Conservation (phyloP, 2,113 vertebrate genomes). For the Prolemur simus region DNA sequence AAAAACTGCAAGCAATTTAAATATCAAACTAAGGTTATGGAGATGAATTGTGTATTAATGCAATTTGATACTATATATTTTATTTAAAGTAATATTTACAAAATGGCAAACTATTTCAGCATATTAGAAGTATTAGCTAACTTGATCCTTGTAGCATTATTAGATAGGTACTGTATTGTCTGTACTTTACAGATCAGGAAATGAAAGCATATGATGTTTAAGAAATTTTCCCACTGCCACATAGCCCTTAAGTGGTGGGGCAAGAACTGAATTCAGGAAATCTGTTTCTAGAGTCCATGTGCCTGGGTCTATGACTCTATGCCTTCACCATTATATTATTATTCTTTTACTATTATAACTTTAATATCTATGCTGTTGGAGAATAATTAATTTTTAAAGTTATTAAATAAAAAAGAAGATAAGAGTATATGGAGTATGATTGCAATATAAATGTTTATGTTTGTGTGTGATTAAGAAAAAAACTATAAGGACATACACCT, state of each 20-base stretch:
- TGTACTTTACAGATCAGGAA: background rate
- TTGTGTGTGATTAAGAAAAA: background rate
- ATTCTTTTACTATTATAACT: background rate
- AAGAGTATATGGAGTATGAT: background rate
- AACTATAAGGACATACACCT: background rate
- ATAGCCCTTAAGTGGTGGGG: background rate
- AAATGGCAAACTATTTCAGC: background rate
- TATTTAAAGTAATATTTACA: background rate
- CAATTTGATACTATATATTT: background rate
- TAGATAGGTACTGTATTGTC: background rate
- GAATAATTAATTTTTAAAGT: background rate
- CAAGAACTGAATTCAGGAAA: background rate
- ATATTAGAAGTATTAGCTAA: background rate
- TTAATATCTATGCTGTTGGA: background rate
- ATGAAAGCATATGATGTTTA: background rate
- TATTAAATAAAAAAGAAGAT: background rate
- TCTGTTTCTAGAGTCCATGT: background rate
- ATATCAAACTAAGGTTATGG: background rate
- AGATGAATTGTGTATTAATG: background rate
- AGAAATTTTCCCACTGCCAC: background rate
- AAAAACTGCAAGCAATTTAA: background rate
- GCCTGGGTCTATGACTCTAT: background rate
- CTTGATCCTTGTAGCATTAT: background rate
- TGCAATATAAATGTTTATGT: background rate
- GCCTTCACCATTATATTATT: background rate